These are phyloP conservation scores for Campoletis raptor DNA, from an alignment of 2,888 invertebrate species.

Conservation along the genomic window DNA sequence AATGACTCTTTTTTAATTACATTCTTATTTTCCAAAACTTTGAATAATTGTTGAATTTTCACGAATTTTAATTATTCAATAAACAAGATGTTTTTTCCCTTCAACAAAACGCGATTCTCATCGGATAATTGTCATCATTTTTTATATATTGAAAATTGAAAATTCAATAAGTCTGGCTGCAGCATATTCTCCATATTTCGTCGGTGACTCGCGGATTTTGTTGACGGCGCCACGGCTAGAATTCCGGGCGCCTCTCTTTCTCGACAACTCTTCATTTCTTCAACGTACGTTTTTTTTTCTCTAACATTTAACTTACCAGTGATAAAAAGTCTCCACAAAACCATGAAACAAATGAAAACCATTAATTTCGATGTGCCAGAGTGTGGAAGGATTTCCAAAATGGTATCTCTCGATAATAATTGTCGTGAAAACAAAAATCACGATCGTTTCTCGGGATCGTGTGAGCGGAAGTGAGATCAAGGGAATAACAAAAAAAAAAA, in stretches of 20 bases:
- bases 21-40: not conserved
- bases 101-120: not conserved
- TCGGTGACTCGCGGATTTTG: constrained; percentile 53
- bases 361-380: not conserved
- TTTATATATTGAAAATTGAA: not conserved
- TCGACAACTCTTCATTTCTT: not conserved
- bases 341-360: constrained; percentile 4
- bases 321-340: not conserved
- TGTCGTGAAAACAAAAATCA: constrained; percentile 14
- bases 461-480: constrained; percentile 2
- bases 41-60: not conserved
- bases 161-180: not conserved
- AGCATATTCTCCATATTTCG: constrained; percentile 22
- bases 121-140: not conserved
- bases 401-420: constrained; percentile 6
- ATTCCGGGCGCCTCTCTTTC: constrained; percentile 21
- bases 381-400: constrained; percentile 5
- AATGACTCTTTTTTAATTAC: not conserved
- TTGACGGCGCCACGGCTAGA: constrained; percentile 46
- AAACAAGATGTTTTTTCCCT: not conserved
- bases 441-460: constrained; percentile 3
- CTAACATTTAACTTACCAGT: not conserved
- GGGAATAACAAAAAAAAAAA: constrained; percentile 1
- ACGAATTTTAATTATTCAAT: not conserved
- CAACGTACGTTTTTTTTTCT: not conserved